Base-by-base conservation (phyloP, 2,888 invertebrate genomes). In the Xanthia icteritia region DNA sequence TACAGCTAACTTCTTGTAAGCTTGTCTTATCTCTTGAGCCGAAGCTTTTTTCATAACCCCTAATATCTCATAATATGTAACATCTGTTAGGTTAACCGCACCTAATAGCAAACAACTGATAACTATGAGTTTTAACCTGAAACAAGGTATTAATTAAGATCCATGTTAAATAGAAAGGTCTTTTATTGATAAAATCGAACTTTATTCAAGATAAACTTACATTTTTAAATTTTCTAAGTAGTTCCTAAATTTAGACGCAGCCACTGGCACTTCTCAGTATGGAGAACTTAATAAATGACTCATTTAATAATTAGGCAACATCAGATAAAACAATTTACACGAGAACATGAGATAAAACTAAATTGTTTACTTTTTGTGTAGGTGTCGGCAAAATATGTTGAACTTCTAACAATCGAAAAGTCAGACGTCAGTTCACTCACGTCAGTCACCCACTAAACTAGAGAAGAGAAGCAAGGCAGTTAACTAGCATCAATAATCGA, bases 1-100 rank as follows among this genome's bases (percentile, higher is more conserved):
- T 2, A 98, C 96, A 0, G 98, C 98, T 66, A 98, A 91, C 92
- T 98, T 98, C 92, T 98, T 98, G 91, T 98, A 98, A 11, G 98
- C 98, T 92, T 97, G 97, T 81, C 98, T 95, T 76, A 98, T 98
- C 91, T 98, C 98, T 86, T 97, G 97, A 68, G 97, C 96, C 76
- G 97, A 97, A 4, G 98, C 98, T 90, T 97, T 97, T 93, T 97
- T 97, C 0, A 97, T 93, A 23, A 98, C 95, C 17, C 97, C 98
- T 45, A 98, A 95, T 67, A 98, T 93, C 87, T 98, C 97, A 91
- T 98, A 98, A 92, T 92, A 95, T 31, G 91, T 92, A n/a, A 94
- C 86, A 81, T 95, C 94, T 72, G 91, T 91, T 61, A 94, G 89
- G 89, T 94, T 94, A 75, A 90, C 95, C 68, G 86, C 88, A 78